phyloP scores from a whole-genome alignment of 1,140 invertebrate species.

The Listronotus oregonensis region DNA sequence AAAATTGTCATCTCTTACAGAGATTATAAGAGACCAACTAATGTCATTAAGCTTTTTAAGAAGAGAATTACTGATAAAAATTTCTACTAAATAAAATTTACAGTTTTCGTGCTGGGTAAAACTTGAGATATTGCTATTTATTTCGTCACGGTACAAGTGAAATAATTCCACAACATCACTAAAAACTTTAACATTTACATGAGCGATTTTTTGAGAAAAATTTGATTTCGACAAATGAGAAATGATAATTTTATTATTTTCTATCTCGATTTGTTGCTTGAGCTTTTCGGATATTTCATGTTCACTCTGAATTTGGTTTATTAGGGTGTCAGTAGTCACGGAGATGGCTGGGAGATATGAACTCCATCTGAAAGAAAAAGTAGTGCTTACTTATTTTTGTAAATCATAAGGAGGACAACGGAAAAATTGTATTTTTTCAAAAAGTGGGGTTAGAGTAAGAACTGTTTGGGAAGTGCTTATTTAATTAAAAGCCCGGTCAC shows the following conservation, averaged over 20 bases:
- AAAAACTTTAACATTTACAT: slow-evolving; percentile 39
- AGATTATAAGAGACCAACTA: slow-evolving; percentile 26
- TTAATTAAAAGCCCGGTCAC: no score
- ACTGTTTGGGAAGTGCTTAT: no score
- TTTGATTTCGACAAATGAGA: slow-evolving; percentile 19
- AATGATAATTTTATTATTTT: slow-evolving; percentile 26
- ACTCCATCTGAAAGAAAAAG: slow-evolving; percentile 36
- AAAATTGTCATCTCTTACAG: slow-evolving; percentile 10
- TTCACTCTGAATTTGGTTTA: slow-evolving; percentile 37
- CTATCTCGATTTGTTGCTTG: slow-evolving; percentile 23
- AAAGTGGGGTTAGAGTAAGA: no score
- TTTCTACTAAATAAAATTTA: slow-evolving; percentile 39
- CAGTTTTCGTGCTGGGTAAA: slow-evolving; percentile 24
- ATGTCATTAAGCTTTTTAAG: slow-evolving; percentile 18
- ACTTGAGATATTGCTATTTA: slow-evolving; percentile 11
- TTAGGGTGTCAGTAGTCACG: slow-evolving; percentile 28
- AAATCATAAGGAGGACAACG: no score
- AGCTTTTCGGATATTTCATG: slow-evolving; percentile 28
- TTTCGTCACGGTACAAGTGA: slow-evolving; percentile 31
- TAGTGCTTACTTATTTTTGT: no score
- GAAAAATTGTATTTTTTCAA: no score
- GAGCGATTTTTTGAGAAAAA: slow-evolving; percentile 23
- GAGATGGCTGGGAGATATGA: slow-evolving; percentile 22
- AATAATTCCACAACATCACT: slow-evolving; percentile 27
- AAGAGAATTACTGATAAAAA: slow-evolving; percentile 24